A percentile compares a stretch with the other conserved stretches of the same genome.
Evolutionary conservation across 1,140 invertebrate species (phyloP).

Genomic region (Drosophila sechellia): DNA sequence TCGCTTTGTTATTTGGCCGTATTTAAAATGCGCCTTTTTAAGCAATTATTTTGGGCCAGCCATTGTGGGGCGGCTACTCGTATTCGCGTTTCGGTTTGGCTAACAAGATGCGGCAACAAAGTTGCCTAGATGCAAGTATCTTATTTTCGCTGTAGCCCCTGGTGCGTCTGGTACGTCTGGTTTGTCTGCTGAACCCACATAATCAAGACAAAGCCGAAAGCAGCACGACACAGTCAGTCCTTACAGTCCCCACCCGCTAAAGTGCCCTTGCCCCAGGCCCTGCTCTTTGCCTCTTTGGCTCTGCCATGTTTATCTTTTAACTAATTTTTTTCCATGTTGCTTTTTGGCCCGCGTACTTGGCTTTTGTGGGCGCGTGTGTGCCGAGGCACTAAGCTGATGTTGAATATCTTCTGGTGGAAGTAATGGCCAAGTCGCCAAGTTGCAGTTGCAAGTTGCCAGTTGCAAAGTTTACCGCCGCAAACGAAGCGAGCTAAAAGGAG

Average conservation of each 20-base stretch:
- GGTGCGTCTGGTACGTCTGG: conserved; percentile 3
- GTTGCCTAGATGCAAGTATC: conserved; percentile 67
- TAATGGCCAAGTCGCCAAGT: conserved; percentile 47
- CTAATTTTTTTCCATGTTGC: conserved; percentile 81
- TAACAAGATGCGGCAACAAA: conserved; percentile 48
- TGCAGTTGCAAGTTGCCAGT: conserved; percentile 33
- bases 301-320: conserved; percentile 82
- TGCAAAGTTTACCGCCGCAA: conserved; percentile 56
- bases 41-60: conserved; percentile 75
- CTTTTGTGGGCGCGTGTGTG: conserved; percentile 59
- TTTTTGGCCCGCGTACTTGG: conserved; percentile 63
- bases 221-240: conserved; percentile 51
- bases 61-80: conserved; percentile 65
- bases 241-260: conserved; percentile 1
- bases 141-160: conserved; percentile 55
- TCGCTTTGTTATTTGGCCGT: conserved; percentile 67
- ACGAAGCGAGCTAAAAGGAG: conserved; percentile 31
- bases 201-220: conserved; percentile 77
- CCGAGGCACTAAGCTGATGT: conserved; percentile 32
- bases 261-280: conserved; percentile 17
- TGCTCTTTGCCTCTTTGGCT: conserved; percentile 55
- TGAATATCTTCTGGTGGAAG: conserved; percentile 74
- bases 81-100: conserved; percentile 24
- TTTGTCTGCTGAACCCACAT: conserved; percentile 51
- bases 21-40: conserved; percentile 77